Evolutionary conservation across 2,888 invertebrate species (phyloP).

Genomic region (Polyploca ridens): DNA sequence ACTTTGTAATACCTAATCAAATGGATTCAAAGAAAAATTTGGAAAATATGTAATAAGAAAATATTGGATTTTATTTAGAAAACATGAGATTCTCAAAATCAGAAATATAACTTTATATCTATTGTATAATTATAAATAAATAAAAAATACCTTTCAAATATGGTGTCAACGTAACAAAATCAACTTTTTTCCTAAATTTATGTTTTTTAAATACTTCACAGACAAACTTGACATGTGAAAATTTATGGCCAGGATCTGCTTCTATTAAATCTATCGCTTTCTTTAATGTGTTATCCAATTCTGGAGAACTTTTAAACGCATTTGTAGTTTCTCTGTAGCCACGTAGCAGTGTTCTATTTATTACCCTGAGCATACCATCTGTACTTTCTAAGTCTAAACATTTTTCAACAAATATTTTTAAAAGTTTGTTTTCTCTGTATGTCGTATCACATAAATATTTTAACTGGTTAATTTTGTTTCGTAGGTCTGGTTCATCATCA

Average conservation of each 20-base stretch:
- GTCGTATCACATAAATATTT: conserved; percentile 20
- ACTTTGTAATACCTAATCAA: too few relatives aligned
- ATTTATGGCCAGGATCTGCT: conserved; percentile 51
- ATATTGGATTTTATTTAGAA: too few relatives aligned
- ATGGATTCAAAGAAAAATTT: too few relatives aligned
- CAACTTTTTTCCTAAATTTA: conserved; percentile 45
- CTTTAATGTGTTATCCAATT: conserved; percentile 42
- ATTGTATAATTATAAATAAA: too few relatives aligned
- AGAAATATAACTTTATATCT: too few relatives aligned
- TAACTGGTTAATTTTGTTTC: neutral
- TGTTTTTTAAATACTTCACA: conserved; percentile 49
- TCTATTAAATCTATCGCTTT: conserved; percentile 39
- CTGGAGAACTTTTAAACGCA: conserved; percentile 45
- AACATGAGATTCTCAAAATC: too few relatives aligned
- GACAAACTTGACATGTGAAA: conserved; percentile 54
- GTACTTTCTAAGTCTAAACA: conserved; percentile 51
- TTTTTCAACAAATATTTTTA: conserved; percentile 51
- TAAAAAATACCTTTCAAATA: conserved; percentile 21
- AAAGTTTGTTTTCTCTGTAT: conserved; percentile 40
- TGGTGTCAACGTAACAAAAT: conserved; percentile 51
- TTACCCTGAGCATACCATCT: conserved; percentile 51
- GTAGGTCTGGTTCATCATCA: conserved; percentile 9
- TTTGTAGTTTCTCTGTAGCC: conserved; percentile 42
- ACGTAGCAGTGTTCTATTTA: conserved; percentile 52
- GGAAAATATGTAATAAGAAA: too few relatives aligned